Evolutionary conservation across 2,888 invertebrate genomes (phyloP), one percentile per base, ranked within the genome.

Genomic region (Xanthostigma xanthostigma): DNA sequence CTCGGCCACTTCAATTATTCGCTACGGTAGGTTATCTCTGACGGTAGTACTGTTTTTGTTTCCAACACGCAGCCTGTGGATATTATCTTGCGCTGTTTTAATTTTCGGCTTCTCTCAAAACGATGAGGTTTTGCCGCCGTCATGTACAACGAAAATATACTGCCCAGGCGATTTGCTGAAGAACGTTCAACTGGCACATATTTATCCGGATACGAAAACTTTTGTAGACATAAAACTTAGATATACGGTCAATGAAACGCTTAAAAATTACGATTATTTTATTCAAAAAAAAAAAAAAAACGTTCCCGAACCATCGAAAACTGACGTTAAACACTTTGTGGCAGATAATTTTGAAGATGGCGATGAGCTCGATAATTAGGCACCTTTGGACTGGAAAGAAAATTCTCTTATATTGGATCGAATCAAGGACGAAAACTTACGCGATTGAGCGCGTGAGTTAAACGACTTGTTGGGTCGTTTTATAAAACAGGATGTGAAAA

Each of bases 141-240:
- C 60, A 9, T 77, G 77, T 58, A 57, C 57, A 55, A 82, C 77
- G 58, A 72, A 75, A 41, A 73, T 89, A 53, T 89, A 81, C 70
- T 89, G 88, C 66, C 67, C 81, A 59, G 87, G 89, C 42, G 66
- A 74, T 0, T 69, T 90, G 3, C 73, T 91, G 44, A 78, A 84
- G 57, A 72, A 77, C 14, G 75, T 89, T 3, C 87, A 89, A 64
- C 67, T 75, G 62, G 73, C 81, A 0, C 62, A 69, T 14, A 64
- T 89, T 50, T 87, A 73, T 64, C 61, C 68, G 9, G 90, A 91
- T 64, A 88, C 87, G 36, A 91, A 90, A 64, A 79, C 81, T 1
- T 90, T 89, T 65, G 89, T 90, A 11, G 89, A 91, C 61, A 76
- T 83, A 67, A 76, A 78, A 53, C 71, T 89, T 65, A 75, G 72